Base-by-base conservation (phyloP, 2,797 vertebrate genomes). In the Allobates femoralis region DNA sequence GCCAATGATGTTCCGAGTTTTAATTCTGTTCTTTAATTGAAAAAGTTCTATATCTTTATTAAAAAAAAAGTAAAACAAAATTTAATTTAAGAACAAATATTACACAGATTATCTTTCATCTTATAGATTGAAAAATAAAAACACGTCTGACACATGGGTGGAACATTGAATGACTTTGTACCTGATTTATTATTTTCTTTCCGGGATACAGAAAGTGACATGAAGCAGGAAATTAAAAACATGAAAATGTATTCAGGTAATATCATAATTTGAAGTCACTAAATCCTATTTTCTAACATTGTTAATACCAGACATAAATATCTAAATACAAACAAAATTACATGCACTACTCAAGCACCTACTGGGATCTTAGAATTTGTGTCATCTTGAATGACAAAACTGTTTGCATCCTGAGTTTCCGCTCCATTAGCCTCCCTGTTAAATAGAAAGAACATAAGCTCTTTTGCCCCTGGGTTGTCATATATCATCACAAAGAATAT, bases 301-400 rank as follows among this genome's bases (percentile, higher is more conserved):
- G 18, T 66, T 23, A 19, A 37, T 53, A 51, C 2, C 8, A 41
- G 10, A 66, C 18, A 85, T n/a, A 46, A 69, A 78, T 66, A 30
- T 64, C 64, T 64, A 30, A 41, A 73, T 41, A 69, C 71, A 56
- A 23, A 55, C 8, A 53, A 56, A 53, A 79, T 32, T 11, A 64
- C 21, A 62, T 15, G 34, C 26, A 74, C 55, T 73, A 15, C 74
- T 69, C 56, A 37, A 76, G 34, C 67, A 86, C 87, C 87, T 85
- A 79, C 79, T 82, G 79, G 75, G 83, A 81, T 62, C 74, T 79
- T 71, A 79, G 74, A 62, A 71, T 76, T 41, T 30, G 80, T 86
- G 84, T 86, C 87, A 83, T 86, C 55, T 69, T 86, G 41, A 86
- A 86, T 80, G 84, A 86, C 80, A 88, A 83, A 88, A 74, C 79